Evolutionary conservation across 2,888 invertebrate species (phyloP).

Genomic region (Nasonia oneida): DNA sequence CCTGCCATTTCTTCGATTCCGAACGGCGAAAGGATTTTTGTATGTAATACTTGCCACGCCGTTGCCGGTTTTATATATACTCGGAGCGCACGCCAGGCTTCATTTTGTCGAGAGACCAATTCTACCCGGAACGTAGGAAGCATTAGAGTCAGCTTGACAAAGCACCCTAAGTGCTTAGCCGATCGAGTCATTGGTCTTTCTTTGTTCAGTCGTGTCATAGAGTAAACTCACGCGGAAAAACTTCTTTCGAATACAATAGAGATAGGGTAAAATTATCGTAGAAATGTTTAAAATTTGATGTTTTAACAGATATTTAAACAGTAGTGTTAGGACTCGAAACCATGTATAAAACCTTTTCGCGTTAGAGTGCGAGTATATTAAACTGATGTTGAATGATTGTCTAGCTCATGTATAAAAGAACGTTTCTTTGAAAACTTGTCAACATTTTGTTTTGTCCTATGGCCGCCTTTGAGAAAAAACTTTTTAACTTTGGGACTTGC

Average conservation of each 20-base stretch:
- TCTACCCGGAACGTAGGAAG: constrained; percentile 9
- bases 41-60: constrained; percentile 51
- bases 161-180: constrained; percentile 43
- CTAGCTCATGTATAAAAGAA: constrained; percentile 77
- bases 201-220: constrained; percentile 16
- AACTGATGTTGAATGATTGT: constrained; percentile 76
- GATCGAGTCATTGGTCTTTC: constrained; percentile 39
- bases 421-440: constrained; percentile 71
- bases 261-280: background rate
- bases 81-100: constrained; percentile 5
- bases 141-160: constrained; percentile 45
- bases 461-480: constrained; percentile 58
- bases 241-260: constrained; percentile 10
- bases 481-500: too few species aligned
- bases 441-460: constrained; percentile 64
- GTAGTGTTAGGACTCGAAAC: background rate
- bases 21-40: constrained; percentile 48
- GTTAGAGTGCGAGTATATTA: constrained; percentile 61
- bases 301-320: background rate
- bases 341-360: background rate
- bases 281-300: background rate
- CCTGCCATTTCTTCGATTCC: constrained; percentile 55
- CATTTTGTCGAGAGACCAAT: constrained; percentile 49
- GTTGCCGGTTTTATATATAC: constrained; percentile 35
- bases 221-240: background rate